Conservation (phyloP, 2,113 vertebrate species). For the Parotia lawesii region DNA sequence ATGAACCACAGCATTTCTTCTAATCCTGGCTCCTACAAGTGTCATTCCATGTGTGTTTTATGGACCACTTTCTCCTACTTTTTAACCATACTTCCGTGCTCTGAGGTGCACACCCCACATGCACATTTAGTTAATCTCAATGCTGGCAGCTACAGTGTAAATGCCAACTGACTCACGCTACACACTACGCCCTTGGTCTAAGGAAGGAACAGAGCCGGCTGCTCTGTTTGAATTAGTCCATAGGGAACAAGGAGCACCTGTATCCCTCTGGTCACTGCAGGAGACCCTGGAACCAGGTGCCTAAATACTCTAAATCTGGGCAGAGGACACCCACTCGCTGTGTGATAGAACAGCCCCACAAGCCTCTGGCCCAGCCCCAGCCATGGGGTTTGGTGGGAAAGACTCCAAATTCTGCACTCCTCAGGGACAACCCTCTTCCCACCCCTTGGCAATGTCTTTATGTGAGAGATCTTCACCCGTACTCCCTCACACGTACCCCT, state of each 20-base stretch:
- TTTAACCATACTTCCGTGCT: not conserved
- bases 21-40: not conserved
- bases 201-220: not conserved
- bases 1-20: rapidly evolving
- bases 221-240: not conserved
- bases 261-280: not conserved
- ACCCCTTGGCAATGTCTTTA: rapidly evolving
- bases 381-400: rapidly evolving
- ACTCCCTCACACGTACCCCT: no score
- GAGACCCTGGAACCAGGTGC: not conserved
- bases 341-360: not conserved
- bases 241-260: rapidly evolving
- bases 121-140: not conserved
- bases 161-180: rapidly evolving
- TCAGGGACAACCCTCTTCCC: not conserved
- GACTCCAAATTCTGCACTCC: not conserved
- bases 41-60: not conserved
- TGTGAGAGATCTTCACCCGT: not conserved
- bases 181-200: rapidly evolving
- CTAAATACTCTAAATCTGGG: not conserved
- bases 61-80: not conserved
- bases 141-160: not conserved
- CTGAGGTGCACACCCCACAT: rapidly evolving
- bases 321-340: rapidly evolving
- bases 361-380: not conserved